Base-by-base conservation (phyloP, 92 coral and sea anemone genomes). In the Nematostella vectensis region DNA sequence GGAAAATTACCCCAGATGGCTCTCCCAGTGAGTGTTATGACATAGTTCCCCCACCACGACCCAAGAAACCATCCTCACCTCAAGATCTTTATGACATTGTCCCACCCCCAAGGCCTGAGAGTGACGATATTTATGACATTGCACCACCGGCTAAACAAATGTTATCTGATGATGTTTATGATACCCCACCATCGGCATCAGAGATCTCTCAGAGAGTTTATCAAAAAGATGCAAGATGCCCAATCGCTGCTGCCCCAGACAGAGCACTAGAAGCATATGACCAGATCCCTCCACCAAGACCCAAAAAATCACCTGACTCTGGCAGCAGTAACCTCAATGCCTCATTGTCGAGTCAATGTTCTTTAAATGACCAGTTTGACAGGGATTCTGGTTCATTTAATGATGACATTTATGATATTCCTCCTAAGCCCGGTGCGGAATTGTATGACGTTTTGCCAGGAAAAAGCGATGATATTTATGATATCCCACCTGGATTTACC, bases 351-450 rank as follows among this genome's bases (percentile, higher is more conserved):
- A 68, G 67, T 38, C 74, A 68, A 54, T 58, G 74, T 6, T 59
- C 74, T 15, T 31, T 68, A 3, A 62, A 50, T 28, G 57, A 48
- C 8, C 26, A 23, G 10, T 51, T 52, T 11, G 76, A 66, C 18
- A 76, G 82, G 62, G 82, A 76, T 61, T 76, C 82, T 1, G 82
- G 82, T 28, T 47, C 62, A 3, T 66, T 31, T 43, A 26, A 62
- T 44, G 57, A 72, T 25, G 70, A 68, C 8, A 73, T 55, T 47
- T 84, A 84, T 70, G 88, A 80, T 70, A 56, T 64, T 1, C 88
- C 81, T 15, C 87, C 31, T 6, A 48, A 17, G 3, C 27, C 22
- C 18, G 58, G 28, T 29, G 59, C 28, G 25, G 43, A 40, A 27
- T 16, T 56, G 28, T 70, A 77, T 52, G 63, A 61, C 61, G 65